These are phyloP conservation scores for Papilio demoleus DNA, from an alignment of 2,888 invertebrate genomes.

Conservation along the genomic window DNA sequence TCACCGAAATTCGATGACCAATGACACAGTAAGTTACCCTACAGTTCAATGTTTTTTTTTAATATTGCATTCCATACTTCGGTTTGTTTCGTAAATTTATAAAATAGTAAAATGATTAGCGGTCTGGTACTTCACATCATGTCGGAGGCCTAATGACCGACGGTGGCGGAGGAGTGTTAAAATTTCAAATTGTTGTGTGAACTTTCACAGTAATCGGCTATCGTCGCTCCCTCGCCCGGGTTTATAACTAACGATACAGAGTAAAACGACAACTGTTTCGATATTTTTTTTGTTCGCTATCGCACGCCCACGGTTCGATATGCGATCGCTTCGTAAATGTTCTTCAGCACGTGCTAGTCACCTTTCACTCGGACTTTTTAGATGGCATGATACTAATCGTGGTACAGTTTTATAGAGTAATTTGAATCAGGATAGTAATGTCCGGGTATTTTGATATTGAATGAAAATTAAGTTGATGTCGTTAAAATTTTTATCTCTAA, in stretches of 20 bases:
- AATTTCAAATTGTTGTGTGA: conserved; percentile 81
- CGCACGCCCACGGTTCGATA: conserved; percentile 55
- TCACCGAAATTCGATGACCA: too few relatives aligned
- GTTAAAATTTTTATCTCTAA: background rate
- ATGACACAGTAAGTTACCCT: too few relatives aligned
- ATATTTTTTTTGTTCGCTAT: conserved; percentile 58
- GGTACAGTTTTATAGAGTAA: conserved; percentile 36
- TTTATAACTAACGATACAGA: conserved; percentile 64
- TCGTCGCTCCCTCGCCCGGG: conserved; percentile 52
- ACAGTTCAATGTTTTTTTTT: too few relatives aligned
- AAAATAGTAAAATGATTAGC: conserved; percentile 76
- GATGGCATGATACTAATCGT: conserved; percentile 35
- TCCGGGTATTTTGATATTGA: conserved; percentile 4
- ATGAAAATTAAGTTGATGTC: background rate
- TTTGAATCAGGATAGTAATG: background rate
- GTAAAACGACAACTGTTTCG: conserved; percentile 56
- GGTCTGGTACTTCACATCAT: conserved; percentile 57
- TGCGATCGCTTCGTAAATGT: conserved; percentile 54
- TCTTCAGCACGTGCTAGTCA: conserved; percentile 69
- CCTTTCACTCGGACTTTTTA: conserved; percentile 48
- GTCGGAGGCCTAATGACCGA: conserved; percentile 67
- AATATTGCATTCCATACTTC: conserved; percentile 26
- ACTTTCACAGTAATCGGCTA: conserved; percentile 79
- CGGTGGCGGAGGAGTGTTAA: conserved; percentile 77
- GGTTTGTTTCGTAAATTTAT: conserved; percentile 65